Evolutionary conservation across 1,140 invertebrate genomes (phyloP).

Genomic region (Ctenoplectra terminalis): DNA sequence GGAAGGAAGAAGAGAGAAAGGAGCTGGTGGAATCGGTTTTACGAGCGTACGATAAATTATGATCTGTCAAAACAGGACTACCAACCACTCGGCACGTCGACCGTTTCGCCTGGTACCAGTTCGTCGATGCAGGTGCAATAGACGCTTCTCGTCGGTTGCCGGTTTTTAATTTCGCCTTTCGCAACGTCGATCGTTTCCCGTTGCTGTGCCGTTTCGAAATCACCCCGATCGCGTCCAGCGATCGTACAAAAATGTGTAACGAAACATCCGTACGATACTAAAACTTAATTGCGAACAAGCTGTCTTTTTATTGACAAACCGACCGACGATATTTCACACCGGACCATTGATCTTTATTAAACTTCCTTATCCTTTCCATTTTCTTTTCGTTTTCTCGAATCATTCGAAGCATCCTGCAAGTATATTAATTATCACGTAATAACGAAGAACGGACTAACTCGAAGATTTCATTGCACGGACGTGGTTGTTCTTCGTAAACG

Average conservation of each 20-base stretch:
- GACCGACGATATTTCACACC: neutral
- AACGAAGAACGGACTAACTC: neutral
- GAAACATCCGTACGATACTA: neutral
- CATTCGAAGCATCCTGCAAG: neutral
- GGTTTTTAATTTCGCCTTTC: constrained; percentile 41
- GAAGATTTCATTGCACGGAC: neutral
- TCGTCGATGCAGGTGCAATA: constrained; percentile 52
- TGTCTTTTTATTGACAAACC: neutral
- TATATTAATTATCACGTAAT: neutral
- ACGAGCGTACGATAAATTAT: constrained; percentile 76
- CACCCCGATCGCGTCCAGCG: neutral
- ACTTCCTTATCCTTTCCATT: too few species aligned
- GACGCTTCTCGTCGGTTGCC: constrained; percentile 27
- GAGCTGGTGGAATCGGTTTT: constrained; percentile 72
- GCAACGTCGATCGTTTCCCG: neutral
- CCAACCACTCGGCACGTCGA: constrained; percentile 69
- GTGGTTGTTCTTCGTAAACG: too few species aligned
- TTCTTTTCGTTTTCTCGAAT: too few species aligned
- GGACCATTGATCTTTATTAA: too few species aligned
- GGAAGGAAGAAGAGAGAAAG: constrained; percentile 51
- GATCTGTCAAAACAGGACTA: constrained; percentile 78
- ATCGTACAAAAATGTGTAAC: neutral
- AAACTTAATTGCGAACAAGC: constrained; percentile 15
- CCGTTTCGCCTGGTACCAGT: constrained; percentile 55
- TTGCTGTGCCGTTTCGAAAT: neutral